These are phyloP conservation scores for Bubo bubo DNA, from an alignment of 2,113 vertebrate species.

Conservation along the genomic window DNA sequence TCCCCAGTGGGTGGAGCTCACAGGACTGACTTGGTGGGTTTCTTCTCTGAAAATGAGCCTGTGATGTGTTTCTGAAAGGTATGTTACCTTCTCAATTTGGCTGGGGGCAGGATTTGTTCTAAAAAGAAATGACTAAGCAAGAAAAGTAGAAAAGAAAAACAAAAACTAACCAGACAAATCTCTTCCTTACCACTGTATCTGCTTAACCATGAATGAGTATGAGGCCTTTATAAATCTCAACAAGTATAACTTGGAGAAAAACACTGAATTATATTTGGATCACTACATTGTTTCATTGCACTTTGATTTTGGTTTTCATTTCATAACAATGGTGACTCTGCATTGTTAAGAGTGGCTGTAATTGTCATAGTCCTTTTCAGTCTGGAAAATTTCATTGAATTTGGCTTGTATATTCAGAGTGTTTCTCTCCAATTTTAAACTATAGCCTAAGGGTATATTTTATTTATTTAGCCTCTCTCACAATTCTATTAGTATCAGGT, in stretches of 20 bases:
- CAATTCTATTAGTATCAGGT: neutral
- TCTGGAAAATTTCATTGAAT: neutral
- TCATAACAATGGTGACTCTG: neutral
- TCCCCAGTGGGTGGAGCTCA: neutral
- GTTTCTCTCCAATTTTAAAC: neutral
- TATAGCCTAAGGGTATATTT: neutral
- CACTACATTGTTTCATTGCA: neutral
- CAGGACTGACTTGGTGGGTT: neutral
- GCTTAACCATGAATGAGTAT: neutral
- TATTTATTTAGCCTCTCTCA: neutral
- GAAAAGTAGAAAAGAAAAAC: neutral
- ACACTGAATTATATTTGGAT: neutral
- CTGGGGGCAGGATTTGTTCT: neutral
- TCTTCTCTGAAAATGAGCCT: neutral
- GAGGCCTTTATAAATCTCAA: neutral
- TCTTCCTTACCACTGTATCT: fast-evolving
- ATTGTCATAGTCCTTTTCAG: neutral
- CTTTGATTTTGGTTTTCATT: neutral
- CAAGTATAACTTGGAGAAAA: neutral
- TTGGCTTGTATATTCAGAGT: neutral
- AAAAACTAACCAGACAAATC: neutral
- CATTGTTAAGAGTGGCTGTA: neutral
- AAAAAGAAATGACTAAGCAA: neutral
- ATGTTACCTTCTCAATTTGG: neutral
- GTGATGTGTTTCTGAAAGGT: neutral